A percentile compares a stretch with the other conserved stretches of the same genome.
phyloP scores from a whole-genome alignment of 2,888 invertebrate genomes.

The Leptinotarsa haldemani region DNA sequence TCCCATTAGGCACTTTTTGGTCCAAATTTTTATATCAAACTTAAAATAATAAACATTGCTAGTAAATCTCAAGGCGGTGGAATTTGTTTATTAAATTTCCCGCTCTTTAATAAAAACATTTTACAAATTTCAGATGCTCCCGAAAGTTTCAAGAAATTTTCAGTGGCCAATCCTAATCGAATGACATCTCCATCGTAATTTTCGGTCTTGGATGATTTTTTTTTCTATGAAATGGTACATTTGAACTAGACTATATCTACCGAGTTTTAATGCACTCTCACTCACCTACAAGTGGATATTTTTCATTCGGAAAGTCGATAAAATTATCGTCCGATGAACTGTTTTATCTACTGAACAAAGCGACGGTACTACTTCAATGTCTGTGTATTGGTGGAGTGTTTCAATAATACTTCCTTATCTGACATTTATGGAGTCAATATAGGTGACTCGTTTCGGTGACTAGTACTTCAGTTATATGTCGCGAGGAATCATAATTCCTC shows the following conservation, averaged over 20 bases:
- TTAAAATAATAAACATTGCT: no score
- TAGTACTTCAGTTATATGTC: neutral
- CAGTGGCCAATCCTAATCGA: no score
- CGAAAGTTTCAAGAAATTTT: no score
- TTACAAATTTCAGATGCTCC: no score
- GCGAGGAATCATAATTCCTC: no score
- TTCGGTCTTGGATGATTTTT: no score
- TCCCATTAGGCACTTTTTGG: no score
- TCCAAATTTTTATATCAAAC: no score
- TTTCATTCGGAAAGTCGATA: neutral
- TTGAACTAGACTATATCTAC: neutral
- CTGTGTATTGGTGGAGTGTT: neutral
- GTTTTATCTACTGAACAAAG: constrained; percentile 25
- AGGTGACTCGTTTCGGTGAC: constrained; percentile 41
- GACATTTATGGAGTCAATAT: constrained; percentile 17
- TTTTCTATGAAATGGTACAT: no score
- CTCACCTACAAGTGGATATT: constrained; percentile 9
- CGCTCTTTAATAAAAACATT: no score
- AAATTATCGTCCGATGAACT: constrained; percentile 33
- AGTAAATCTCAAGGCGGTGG: no score
- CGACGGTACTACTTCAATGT: constrained; percentile 16
- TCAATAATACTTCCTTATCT: constrained; percentile 7
- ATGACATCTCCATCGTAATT: neutral
- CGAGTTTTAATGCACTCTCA: neutral
- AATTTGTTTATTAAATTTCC: no score